Evolutionary conservation across 2,797 vertebrate genomes (phyloP), one percentile per base, ranked within the genome.

Genomic region (Hipposideros larvatus): DNA sequence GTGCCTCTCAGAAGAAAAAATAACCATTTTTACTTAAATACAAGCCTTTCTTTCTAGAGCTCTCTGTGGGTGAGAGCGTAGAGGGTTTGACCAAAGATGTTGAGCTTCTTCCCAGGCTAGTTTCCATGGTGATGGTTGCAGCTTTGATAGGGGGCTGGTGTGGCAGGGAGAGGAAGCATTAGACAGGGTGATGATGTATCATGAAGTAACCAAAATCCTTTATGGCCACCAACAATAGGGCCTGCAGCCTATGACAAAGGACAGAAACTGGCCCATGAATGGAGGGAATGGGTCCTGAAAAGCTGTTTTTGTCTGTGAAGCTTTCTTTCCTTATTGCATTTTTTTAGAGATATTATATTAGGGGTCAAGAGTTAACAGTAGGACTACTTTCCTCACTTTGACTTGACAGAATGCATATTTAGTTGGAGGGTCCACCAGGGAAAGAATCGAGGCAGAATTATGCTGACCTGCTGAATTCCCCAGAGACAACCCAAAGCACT

Each of bases 41-140:
- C 19, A 5, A 95, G 96, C 41, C 96, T 98, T 83, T 97, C 73
- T 98, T 98, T 93, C 21, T 6, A 90, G 74, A 90, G 91, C 83
- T 96, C 97, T 98, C 98, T 97, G 97, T 98, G 97, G 98, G 97
- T 98, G 98, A 98, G 97, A 98, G 89, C 98, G 95, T 96, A 95
- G 96, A 97, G 97, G 77, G 98, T 97, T 97, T 97, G 95, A 98
- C 96, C 77, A 90, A 79, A 92, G 96, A 65, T 83, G 77, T 77
- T 90, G 90, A 90, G 90, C 94, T 90, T 97, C 93, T 98, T 97
- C 97, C 96, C 68, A 18, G 87, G 80, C 98, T 98, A 97, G 98
- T 99, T 99, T 98, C 98, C 98, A 99, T 98, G 98, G 98, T 97
- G 98, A 99, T 98, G 92, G 86, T 96, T 98, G 98, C 98, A 98